Evolutionary conservation across 2,797 vertebrate species (phyloP).

Genomic region (Periophthalmus magnuspinnatus): DNA sequence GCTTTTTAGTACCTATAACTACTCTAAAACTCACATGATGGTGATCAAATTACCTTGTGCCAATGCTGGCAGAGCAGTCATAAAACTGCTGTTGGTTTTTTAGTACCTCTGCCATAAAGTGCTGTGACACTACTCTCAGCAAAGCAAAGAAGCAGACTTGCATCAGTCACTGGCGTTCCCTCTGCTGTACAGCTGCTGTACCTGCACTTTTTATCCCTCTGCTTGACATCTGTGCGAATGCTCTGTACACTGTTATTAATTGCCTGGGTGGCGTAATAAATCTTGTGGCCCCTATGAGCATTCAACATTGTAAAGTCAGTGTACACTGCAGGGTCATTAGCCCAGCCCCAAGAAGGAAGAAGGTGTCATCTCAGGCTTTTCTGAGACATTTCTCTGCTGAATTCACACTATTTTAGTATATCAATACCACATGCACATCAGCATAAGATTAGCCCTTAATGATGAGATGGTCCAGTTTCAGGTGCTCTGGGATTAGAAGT

Average conservation of each 20-base stretch:
- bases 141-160: constrained; percentile 58
- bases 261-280: constrained; percentile 74
- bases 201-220: constrained; percentile 71
- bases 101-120: constrained; percentile 34
- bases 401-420: constrained; percentile 15
- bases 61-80: constrained; percentile 25
- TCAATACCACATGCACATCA: constrained; percentile 15
- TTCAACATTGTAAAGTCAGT: constrained; percentile 66
- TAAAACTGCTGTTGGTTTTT: constrained; percentile 39
- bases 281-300: constrained; percentile 71
- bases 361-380: constrained; percentile 47
- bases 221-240: constrained; percentile 64
- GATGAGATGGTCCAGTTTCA: constrained; percentile 3
- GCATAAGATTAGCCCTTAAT: constrained; percentile 8
- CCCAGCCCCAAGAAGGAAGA: constrained; percentile 59
- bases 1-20: constrained; percentile 15
- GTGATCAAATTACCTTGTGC: constrained; percentile 38
- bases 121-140: constrained; percentile 21
- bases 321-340: constrained; percentile 74
- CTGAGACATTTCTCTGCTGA: constrained; percentile 44
- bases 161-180: constrained; percentile 63
- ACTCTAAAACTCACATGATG: constrained; percentile 41
- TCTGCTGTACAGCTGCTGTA: constrained; percentile 77
- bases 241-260: constrained; percentile 75
- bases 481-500: constrained; percentile 2